Conservation (phyloP, 2,888 invertebrate genomes). For the Bugulina stolonifera region DNA sequence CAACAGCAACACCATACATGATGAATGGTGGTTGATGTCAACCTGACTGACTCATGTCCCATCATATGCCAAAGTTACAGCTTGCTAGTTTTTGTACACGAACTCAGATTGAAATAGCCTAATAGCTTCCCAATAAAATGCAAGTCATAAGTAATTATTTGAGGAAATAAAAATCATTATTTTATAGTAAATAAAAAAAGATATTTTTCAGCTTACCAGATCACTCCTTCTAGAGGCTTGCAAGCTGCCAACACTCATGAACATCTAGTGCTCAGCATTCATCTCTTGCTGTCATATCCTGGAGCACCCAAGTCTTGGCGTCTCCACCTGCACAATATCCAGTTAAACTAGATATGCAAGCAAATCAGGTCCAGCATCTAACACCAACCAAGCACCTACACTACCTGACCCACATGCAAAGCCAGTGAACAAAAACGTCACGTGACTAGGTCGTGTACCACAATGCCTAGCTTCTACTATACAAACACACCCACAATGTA, state of each 20-base stretch:
- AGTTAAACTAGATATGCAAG: neutral
- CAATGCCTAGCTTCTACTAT: neutral
- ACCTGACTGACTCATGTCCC: too few relatives aligned
- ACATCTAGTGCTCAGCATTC: neutral
- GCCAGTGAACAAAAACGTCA: conserved; percentile 51
- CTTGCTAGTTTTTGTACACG: too few relatives aligned
- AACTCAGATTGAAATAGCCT: too few relatives aligned
- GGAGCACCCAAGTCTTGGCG: neutral
- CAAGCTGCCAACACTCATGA: neutral
- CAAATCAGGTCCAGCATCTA: neutral
- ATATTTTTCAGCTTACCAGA: too few relatives aligned
- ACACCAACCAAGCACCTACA: conserved; percentile 23
- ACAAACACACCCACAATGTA: conserved; percentile 7
- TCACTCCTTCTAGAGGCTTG: neutral
- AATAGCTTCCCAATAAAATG: too few relatives aligned
- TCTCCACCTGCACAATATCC: neutral
- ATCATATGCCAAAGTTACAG: too few relatives aligned
- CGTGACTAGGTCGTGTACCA: conserved; percentile 37
- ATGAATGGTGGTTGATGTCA: too few relatives aligned
- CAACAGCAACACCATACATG: too few relatives aligned
- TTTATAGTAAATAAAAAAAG: too few relatives aligned
- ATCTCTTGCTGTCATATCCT: conserved; percentile 7
- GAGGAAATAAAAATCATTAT: too few relatives aligned
- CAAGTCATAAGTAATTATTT: too few relatives aligned
- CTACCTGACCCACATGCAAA: conserved; percentile 46